Conservation (phyloP, 2,888 invertebrate species). For the Folsomia manolachei region DNA sequence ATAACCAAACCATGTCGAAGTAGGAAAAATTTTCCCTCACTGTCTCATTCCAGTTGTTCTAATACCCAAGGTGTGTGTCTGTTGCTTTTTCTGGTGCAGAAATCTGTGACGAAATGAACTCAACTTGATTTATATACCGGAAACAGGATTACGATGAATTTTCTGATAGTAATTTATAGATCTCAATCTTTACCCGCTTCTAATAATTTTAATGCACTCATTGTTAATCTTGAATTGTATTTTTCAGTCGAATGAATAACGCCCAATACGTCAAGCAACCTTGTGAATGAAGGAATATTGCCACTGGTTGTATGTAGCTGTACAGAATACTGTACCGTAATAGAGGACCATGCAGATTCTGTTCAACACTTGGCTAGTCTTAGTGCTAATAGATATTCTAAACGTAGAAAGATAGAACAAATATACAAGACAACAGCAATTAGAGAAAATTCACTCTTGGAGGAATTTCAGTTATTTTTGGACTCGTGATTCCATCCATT, state of each 20-base stretch:
- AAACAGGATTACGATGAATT: constrained; percentile 41
- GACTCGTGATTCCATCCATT: constrained; percentile 28
- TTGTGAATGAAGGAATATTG: constrained; percentile 34
- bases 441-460: constrained; percentile 46
- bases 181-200: not conserved
- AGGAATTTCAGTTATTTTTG: constrained; percentile 48
- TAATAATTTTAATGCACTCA: not conserved
- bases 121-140: constrained; percentile 34
- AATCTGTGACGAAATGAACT: constrained; percentile 41
- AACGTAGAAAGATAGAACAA: constrained; percentile 17
- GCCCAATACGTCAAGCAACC: too few relatives aligned
- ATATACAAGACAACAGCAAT: constrained; percentile 29
- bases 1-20: not conserved
- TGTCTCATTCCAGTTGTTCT: constrained; percentile 8
- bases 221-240: not conserved
- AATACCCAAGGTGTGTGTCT: too few relatives aligned
- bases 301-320: constrained; percentile 6
- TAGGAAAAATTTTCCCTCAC: not conserved
- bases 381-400: too few relatives aligned
- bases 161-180: constrained; percentile 37
- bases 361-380: too few relatives aligned
- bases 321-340: too few relatives aligned
- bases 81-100: constrained; percentile 35
- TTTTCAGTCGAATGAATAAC: not conserved
- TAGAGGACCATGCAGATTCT: too few relatives aligned